Conservation (phyloP, 35 echinoderm and acorn worm genomes). For the Diadema setosum region DNA sequence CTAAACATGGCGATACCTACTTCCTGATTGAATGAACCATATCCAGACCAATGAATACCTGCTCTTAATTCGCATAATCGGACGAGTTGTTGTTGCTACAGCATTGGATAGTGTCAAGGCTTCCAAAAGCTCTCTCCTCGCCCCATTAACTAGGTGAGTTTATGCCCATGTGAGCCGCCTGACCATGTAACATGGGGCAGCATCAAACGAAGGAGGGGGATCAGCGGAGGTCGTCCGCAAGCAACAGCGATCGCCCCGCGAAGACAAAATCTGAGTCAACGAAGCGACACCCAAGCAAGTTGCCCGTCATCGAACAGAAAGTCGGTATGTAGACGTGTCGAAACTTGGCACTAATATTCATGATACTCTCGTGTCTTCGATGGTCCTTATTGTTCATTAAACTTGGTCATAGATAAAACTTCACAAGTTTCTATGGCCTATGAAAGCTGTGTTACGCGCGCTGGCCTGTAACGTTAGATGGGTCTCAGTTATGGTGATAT, state of each 20-base stretch:
- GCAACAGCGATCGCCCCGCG: conserved; percentile 3
- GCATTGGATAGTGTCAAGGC: not conserved
- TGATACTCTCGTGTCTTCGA: too few species aligned
- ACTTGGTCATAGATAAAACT: too few species aligned
- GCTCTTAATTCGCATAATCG: not conserved
- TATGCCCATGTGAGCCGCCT: not conserved
- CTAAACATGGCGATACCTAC: conserved; percentile 1
- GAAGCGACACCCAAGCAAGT: not conserved
- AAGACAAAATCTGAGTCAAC: conserved; percentile 10
- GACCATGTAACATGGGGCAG: conserved; percentile 14
- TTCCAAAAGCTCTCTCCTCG: not conserved
- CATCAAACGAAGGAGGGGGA: conserved; percentile 19
- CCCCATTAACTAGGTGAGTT: not conserved
- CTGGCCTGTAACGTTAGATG: too few species aligned
- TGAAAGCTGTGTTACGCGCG: too few species aligned
- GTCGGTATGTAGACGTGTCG: not conserved
- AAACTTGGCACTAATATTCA: too few species aligned
- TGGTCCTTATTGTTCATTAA: too few species aligned
- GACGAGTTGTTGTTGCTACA: not conserved
- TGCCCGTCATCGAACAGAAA: not conserved
- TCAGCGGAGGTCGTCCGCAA: conserved; percentile 16
- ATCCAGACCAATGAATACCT: not conserved
- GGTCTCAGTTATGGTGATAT: too few species aligned
- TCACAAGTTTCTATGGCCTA: too few species aligned
- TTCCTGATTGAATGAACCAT: conserved; percentile 9